phyloP scores from a whole-genome alignment of 2,888 invertebrate genomes.

The Mesochorus sp. region DNA sequence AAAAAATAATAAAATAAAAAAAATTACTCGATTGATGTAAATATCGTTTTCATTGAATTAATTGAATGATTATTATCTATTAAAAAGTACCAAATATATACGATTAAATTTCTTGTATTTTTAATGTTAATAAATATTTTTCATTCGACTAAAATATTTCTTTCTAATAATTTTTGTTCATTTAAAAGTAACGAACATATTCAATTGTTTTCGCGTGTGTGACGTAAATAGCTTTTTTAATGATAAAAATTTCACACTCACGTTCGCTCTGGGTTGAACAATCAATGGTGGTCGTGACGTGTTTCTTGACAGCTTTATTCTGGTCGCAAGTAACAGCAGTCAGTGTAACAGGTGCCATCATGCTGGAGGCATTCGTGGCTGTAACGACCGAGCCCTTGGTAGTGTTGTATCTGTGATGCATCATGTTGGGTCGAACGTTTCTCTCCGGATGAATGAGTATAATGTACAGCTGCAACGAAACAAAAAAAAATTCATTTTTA shows the following conservation, averaged over 20 bases:
- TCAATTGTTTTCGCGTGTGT: too few species aligned
- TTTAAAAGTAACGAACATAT: too few species aligned
- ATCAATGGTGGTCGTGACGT: conserved; percentile 81
- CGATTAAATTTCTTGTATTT: too few species aligned
- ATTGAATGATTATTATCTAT: too few species aligned
- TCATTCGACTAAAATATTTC: too few species aligned
- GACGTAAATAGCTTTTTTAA: background rate
- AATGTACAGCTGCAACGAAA: conserved; percentile 91
- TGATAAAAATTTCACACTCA: conserved; percentile 65
- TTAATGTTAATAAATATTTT: too few species aligned
- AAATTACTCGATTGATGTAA: too few species aligned
- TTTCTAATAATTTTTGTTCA: too few species aligned
- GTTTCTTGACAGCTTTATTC: conserved; percentile 86
- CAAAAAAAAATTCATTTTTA: too few species aligned
- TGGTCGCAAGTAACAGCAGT: conserved; percentile 88
- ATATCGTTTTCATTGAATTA: too few species aligned
- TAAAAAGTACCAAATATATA: too few species aligned
- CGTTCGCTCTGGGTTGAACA: conserved; percentile 80
- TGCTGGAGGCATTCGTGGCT: conserved; percentile 84
- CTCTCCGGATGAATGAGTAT: conserved; percentile 94
- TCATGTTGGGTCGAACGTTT: conserved; percentile 94
- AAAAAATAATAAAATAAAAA: too few species aligned
- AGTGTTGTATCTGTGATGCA: conserved; percentile 85
- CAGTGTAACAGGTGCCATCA: conserved; percentile 88
- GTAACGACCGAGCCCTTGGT: conserved; percentile 85